Evolutionary conservation across 2,113 vertebrate species (phyloP).

Genomic region (Brienomyrus brachyistius): DNA sequence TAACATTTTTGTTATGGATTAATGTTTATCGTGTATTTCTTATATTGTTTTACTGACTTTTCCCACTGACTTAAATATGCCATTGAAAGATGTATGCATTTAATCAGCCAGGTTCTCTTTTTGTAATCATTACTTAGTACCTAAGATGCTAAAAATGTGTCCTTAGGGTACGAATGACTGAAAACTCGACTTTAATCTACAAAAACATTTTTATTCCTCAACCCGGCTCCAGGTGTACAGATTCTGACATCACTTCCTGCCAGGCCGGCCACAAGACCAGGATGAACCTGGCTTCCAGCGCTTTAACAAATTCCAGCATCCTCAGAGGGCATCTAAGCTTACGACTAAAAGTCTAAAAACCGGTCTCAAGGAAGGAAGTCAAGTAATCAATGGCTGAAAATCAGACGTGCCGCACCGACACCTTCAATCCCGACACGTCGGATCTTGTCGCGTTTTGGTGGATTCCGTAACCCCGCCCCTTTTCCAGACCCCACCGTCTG

Average conservation of each 20-base stretch:
- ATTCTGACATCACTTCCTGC: background rate
- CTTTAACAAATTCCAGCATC: background rate
- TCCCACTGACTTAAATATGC: background rate
- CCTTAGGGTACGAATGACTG: background rate
- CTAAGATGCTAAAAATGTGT: background rate
- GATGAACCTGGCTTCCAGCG: background rate
- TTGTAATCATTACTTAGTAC: background rate
- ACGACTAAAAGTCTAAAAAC: background rate
- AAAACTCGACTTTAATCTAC: background rate
- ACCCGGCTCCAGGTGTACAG: background rate
- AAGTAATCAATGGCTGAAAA: background rate
- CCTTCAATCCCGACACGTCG: background rate
- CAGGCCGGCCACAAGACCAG: too few relatives aligned
- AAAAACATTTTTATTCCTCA: background rate
- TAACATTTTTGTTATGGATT: background rate
- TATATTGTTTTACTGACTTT: background rate
- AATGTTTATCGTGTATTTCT: background rate
- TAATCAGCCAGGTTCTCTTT: background rate
- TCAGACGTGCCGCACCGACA: background rate
- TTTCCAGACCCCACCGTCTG: background rate
- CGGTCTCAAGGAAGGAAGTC: background rate
- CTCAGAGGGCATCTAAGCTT: background rate
- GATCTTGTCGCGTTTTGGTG: background rate
- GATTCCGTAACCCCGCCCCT: background rate
- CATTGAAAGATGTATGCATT: background rate